Conservation (phyloP, 2,888 invertebrate species). For the Beris morrisii region DNA sequence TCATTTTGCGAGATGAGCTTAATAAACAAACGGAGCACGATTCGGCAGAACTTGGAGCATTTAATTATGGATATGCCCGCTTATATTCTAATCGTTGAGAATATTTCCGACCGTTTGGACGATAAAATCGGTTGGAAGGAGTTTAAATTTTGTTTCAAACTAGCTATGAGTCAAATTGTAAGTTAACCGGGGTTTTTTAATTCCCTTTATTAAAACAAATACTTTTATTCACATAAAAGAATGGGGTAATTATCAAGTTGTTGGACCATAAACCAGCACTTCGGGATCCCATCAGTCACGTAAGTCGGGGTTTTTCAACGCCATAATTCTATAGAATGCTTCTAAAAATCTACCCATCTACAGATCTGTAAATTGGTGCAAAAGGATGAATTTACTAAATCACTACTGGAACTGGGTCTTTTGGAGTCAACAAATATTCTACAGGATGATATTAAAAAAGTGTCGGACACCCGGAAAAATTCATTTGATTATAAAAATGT, state of each 20-base stretch:
- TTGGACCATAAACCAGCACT: constrained; percentile 58
- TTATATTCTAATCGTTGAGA: constrained; percentile 64
- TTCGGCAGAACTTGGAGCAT: constrained; percentile 65
- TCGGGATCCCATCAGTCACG: constrained; percentile 58
- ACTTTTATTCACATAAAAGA: constrained; percentile 49
- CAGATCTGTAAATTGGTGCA: constrained; percentile 62
- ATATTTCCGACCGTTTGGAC: constrained; percentile 64
- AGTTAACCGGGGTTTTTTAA: constrained; percentile 44
- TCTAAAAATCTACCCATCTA: neutral
- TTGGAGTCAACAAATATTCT: constrained; percentile 53
- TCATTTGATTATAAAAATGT: constrained; percentile 49
- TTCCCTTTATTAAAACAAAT: neutral
- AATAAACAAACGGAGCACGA: constrained; percentile 63
- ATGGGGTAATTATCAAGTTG: constrained; percentile 59
- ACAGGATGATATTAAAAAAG: constrained; percentile 45
- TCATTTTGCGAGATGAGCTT: constrained; percentile 64
- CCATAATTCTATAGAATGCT: neutral
- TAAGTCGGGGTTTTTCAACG: constrained; percentile 41
- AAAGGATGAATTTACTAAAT: constrained; percentile 64
- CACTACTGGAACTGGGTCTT: constrained; percentile 61
- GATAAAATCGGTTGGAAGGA: constrained; percentile 65
- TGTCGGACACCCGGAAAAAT: constrained; percentile 41
- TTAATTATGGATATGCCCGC: constrained; percentile 66
- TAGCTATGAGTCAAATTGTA: constrained; percentile 68
- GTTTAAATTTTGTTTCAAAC: constrained; percentile 65